These are phyloP conservation scores for Forficula auricularia DNA, from an alignment of 1,140 invertebrate species.

Conservation along the genomic window DNA sequence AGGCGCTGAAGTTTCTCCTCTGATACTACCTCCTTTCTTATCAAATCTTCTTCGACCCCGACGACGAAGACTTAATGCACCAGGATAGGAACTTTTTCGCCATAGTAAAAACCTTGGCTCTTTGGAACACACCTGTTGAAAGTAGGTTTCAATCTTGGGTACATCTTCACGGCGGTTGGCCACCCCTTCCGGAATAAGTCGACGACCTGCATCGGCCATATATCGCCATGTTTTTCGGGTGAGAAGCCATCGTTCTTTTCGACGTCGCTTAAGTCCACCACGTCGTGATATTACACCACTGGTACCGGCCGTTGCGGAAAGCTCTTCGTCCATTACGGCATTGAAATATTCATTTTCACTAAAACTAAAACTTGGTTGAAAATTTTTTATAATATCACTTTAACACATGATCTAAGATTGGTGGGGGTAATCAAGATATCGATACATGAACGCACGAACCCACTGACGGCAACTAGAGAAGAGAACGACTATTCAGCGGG, in stretches of 20 bases:
- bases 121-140: slow-evolving; percentile 59
- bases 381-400: too few relatives aligned
- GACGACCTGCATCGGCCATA: slow-evolving; percentile 73
- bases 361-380: too few relatives aligned
- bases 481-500: too few relatives aligned
- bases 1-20: slow-evolving; percentile 30
- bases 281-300: neutral
- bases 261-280: slow-evolving; percentile 11
- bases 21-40: slow-evolving; percentile 41
- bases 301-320: neutral
- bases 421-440: too few relatives aligned
- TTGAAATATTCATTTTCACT: too few relatives aligned
- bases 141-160: slow-evolving; percentile 61
- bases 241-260: slow-evolving; percentile 56
- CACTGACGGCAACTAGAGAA: too few relatives aligned
- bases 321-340: too few relatives aligned
- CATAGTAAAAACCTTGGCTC: slow-evolving; percentile 61
- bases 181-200: slow-evolving; percentile 57
- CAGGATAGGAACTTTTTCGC: slow-evolving; percentile 62
- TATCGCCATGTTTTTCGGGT: slow-evolving; percentile 78
- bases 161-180: slow-evolving; percentile 52
- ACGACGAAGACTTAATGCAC: slow-evolving; percentile 36
- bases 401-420: too few relatives aligned
- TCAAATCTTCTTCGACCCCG: slow-evolving; percentile 31
- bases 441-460: too few relatives aligned